A percentile compares a stretch with the other conserved stretches of the same genome.
These are phyloP conservation scores for Tenthredo mesomela DNA, from an alignment of 2,888 invertebrate species.

Conservation along the genomic window DNA sequence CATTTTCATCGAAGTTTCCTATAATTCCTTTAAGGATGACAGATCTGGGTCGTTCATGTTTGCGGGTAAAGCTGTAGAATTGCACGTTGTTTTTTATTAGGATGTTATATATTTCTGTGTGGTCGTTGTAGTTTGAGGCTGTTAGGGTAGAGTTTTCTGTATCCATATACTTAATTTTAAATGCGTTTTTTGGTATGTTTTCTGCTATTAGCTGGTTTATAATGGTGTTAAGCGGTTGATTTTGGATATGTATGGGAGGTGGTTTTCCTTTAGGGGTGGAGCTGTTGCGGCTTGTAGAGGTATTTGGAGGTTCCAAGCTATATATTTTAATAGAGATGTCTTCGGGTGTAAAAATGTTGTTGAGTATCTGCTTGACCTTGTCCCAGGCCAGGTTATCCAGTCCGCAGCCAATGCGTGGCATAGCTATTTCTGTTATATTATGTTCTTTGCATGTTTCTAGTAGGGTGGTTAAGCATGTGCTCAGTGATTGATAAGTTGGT, in stretches of 20 bases:
- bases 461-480: not conserved
- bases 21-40: constrained; percentile 38
- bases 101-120: not conserved
- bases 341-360: not conserved
- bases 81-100: not conserved
- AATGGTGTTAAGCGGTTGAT: not conserved
- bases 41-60: constrained; percentile 19
- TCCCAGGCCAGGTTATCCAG: not conserved
- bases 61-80: constrained; percentile 37
- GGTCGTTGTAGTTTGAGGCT: not conserved
- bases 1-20: constrained; percentile 14
- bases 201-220: not conserved
- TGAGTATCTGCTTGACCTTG: not conserved
- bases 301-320: not conserved
- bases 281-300: not conserved
- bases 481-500: not conserved
- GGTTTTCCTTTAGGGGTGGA: not conserved
- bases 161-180: not conserved
- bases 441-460: not conserved
- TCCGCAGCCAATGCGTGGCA: not conserved
- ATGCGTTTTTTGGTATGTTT: not conserved
- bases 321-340: not conserved
- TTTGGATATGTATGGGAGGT: not conserved
- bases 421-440: not conserved
- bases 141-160: not conserved